Evolutionary conservation across 1,140 invertebrate genomes (phyloP).

Genomic region (Drosophila elegans): DNA sequence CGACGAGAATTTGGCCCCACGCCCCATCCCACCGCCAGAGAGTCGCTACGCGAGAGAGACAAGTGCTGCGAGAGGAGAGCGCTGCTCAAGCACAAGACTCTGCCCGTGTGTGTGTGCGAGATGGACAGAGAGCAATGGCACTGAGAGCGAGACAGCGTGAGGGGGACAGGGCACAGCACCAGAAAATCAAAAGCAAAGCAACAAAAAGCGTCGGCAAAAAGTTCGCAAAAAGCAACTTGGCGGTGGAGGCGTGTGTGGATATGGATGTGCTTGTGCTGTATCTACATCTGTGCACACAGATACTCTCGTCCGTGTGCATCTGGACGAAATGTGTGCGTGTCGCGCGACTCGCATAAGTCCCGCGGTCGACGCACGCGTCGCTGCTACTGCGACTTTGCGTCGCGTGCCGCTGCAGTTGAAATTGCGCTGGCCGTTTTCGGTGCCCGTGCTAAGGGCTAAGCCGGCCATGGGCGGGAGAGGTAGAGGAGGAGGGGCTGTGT

Average conservation of each 20-base stretch:
- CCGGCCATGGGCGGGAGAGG: background rate
- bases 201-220: slow-evolving; percentile 62
- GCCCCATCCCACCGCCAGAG: slow-evolving; percentile 1
- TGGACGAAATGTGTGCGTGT: slow-evolving; percentile 48
- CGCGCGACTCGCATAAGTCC: slow-evolving; percentile 53
- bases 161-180: slow-evolving; percentile 27
- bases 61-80: slow-evolving; percentile 61
- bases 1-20: slow-evolving; percentile 47
- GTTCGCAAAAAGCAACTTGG: slow-evolving; percentile 64
- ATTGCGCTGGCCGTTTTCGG: slow-evolving; percentile 49
- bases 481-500: slow-evolving; percentile 26
- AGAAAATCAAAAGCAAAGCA: slow-evolving; percentile 38
- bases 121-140: slow-evolving; percentile 20
- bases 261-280: slow-evolving; percentile 41
- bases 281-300: slow-evolving; percentile 31
- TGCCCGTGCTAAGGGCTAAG: background rate
- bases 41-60: slow-evolving; percentile 22
- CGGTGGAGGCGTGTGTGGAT: slow-evolving; percentile 33
- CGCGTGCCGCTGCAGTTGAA: slow-evolving; percentile 71
- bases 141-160: slow-evolving; percentile 18
- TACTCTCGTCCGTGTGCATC: background rate
- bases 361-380: slow-evolving; percentile 56
- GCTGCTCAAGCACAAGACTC: slow-evolving; percentile 45
- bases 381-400: slow-evolving; percentile 63
- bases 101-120: slow-evolving; percentile 32